These are phyloP conservation scores for Temnothorax ravouxi DNA, from an alignment of 2,888 invertebrate species.

Conservation along the genomic window DNA sequence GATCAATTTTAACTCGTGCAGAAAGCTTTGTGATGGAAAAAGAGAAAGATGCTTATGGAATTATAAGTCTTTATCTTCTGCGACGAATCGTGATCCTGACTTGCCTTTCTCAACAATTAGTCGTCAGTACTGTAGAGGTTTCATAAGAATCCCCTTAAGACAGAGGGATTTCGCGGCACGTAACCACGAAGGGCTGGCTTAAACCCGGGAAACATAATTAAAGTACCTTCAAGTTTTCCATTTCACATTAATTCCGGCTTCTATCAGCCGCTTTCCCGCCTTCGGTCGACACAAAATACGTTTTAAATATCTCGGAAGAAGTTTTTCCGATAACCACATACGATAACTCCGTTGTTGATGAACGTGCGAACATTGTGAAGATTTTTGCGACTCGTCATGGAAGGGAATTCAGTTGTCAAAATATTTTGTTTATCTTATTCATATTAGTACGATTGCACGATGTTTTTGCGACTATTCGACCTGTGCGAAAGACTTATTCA, in stretches of 20 bases:
- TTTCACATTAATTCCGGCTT: constrained; percentile 68
- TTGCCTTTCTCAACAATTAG: constrained; percentile 73
- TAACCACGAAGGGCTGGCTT: constrained; percentile 66
- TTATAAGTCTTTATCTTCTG: constrained; percentile 65
- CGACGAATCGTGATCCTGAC: constrained; percentile 69
- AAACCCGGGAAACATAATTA: constrained; percentile 72
- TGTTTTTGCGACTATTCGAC: neutral
- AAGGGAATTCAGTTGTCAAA: neutral
- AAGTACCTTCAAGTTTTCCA: constrained; percentile 69
- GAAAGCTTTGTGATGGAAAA: neutral
- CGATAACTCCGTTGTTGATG: constrained; percentile 46
- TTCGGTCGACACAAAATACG: constrained; percentile 28
- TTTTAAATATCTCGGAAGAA: constrained; percentile 59
- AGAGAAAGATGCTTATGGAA: constrained; percentile 23
- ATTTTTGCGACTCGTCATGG: neutral
- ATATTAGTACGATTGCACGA: neutral
- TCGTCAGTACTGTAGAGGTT: constrained; percentile 66
- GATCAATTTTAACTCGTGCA: neutral
- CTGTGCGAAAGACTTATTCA: neutral
- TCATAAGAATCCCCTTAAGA: constrained; percentile 70
- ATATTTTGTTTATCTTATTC: neutral
- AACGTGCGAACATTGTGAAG: constrained; percentile 18
- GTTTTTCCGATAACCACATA: constrained; percentile 33
- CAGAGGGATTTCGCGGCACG: constrained; percentile 63
- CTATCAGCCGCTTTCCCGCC: constrained; percentile 59